These are phyloP conservation scores for Chironomus tentans DNA, from an alignment of 2,888 invertebrate species.

Conservation along the genomic window DNA sequence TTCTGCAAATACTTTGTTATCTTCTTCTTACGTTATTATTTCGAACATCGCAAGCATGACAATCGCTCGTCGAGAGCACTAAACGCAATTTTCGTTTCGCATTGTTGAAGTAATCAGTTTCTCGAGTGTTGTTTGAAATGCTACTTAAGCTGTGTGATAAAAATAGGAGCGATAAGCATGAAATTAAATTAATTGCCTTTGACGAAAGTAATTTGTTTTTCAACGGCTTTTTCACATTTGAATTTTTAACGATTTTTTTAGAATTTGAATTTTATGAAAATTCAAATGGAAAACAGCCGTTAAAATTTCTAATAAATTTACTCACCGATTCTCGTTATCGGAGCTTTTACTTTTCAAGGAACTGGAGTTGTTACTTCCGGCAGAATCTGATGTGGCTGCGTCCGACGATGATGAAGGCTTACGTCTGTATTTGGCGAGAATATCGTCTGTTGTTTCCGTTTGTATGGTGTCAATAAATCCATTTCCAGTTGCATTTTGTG, in stretches of 20 bases:
- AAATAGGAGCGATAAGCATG: too few relatives aligned
- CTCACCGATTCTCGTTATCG: conserved; percentile 42
- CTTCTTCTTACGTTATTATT: conserved; percentile 45
- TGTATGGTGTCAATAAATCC: not conserved
- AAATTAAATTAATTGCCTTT: too few relatives aligned
- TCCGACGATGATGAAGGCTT: conserved; percentile 52
- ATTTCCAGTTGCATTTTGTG: not conserved
- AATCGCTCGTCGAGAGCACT: conserved; percentile 81
- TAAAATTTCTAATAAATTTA: not conserved
- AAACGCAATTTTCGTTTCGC: conserved; percentile 78
- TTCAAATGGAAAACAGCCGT: too few relatives aligned
- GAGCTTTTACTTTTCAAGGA: conserved; percentile 40
- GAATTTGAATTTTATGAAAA: not conserved
- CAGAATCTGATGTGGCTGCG: conserved; percentile 43
- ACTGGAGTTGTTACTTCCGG: conserved; percentile 35
- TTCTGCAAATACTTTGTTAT: not conserved
- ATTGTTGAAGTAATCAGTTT: conserved; percentile 33
- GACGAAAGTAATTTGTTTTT: too few relatives aligned
- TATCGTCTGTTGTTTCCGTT: conserved; percentile 59
- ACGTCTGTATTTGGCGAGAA: conserved; percentile 85
- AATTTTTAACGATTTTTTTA: too few relatives aligned
- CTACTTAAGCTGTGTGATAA: not conserved
- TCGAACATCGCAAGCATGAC: conserved; percentile 56
- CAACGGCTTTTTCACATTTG: too few relatives aligned
- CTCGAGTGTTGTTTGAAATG: not conserved